phyloP scores from a whole-genome alignment of 1,140 invertebrate genomes.

The Arion vulgaris region DNA sequence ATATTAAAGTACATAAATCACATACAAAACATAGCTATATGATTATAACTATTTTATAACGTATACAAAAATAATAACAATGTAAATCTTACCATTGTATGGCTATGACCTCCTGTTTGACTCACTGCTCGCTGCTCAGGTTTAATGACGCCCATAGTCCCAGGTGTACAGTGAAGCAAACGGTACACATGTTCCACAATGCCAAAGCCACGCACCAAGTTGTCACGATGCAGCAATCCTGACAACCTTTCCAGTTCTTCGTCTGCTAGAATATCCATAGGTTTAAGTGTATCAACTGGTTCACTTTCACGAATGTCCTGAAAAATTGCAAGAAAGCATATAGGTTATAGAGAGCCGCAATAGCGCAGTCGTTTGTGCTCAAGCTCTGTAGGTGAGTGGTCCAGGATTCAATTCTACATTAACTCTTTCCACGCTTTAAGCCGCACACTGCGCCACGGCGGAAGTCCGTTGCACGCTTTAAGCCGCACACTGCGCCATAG shows the following conservation, averaged over 20 bases:
- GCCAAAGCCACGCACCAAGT: constrained; percentile 70
- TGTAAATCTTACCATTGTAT: constrained; percentile 39
- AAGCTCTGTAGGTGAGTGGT: too few species aligned
- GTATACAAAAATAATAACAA: too few species aligned
- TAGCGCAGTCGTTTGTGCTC: too few species aligned
- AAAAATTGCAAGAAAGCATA: not conserved
- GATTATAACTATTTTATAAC: too few species aligned
- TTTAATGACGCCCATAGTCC: constrained; percentile 63
- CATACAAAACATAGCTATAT: too few species aligned
- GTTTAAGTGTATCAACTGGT: constrained; percentile 63
- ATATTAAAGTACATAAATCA: too few species aligned
- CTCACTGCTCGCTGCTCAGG: constrained; percentile 47
- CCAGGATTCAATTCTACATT: too few species aligned
- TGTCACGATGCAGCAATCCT: constrained; percentile 71
- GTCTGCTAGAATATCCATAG: constrained; percentile 71
- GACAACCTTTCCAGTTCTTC: constrained; percentile 72
- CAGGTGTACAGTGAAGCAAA: constrained; percentile 69
- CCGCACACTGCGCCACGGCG: too few species aligned
- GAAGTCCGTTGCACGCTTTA: too few species aligned
- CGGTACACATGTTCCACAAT: constrained; percentile 72
- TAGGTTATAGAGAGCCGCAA: too few species aligned
- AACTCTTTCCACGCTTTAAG: too few species aligned
- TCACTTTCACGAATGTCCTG: constrained; percentile 49
- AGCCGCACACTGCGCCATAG: too few species aligned
- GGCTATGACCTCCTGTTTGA: constrained; percentile 25